These are phyloP conservation scores for Salminus brasiliensis DNA, from an alignment of 2,113 vertebrate genomes.

Conservation along the genomic window DNA sequence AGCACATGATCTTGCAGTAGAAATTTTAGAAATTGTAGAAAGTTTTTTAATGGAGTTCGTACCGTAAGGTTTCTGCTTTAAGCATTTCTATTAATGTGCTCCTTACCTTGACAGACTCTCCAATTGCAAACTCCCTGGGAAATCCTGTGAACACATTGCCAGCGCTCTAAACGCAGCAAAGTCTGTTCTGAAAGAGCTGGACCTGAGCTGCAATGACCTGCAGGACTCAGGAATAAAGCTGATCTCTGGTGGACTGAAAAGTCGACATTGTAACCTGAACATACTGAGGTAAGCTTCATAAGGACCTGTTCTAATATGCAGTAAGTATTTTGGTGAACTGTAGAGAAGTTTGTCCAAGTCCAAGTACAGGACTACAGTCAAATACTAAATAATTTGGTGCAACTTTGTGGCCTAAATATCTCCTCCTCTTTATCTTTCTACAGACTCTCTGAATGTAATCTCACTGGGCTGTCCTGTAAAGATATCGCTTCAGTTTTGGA, in stretches of 20 bases:
- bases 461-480: conserved; percentile 15
- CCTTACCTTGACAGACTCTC: not conserved
- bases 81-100: not conserved
- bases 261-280: not conserved
- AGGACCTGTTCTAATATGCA: not conserved
- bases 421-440: not conserved
- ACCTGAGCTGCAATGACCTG: conserved; percentile 24
- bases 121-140: not conserved
- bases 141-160: conserved; percentile 1
- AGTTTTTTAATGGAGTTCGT: no score
- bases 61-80: not conserved
- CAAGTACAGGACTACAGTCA: no score
- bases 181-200: not conserved
- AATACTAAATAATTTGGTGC: no score
- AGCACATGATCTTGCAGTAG: no score
- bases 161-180: not conserved
- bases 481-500: not conserved
- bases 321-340: no score
- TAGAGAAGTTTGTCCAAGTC: no score
- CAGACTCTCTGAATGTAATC: conserved; percentile 12
- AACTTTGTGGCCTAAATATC: not conserved
- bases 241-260: not conserved
- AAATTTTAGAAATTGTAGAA: no score
- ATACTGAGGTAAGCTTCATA: conserved; percentile 8
- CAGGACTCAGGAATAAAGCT: not conserved